Conservation (phyloP, 2,797 vertebrate genomes). For the Novumbra hubbsi region DNA sequence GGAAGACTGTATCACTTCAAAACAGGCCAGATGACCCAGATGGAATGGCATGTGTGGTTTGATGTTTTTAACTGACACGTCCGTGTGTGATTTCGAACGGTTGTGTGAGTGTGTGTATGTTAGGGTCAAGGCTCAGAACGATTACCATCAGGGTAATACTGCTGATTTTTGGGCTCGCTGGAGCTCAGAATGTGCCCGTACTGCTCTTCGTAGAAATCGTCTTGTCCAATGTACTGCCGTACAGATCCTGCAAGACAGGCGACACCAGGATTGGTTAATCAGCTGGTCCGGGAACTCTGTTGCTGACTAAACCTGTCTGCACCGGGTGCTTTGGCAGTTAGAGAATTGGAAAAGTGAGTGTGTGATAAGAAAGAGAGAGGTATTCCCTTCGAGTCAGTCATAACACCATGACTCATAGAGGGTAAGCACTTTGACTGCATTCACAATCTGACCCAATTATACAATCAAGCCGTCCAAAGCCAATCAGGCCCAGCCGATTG, state of each 20-base stretch:
- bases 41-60: slow-evolving; percentile 13
- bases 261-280: slow-evolving; percentile 66
- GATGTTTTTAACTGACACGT: slow-evolving; percentile 18
- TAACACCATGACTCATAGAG: too few species aligned
- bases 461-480: too few species aligned
- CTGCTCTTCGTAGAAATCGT: slow-evolving; percentile 93
- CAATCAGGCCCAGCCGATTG: too few species aligned
- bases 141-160: slow-evolving; percentile 95
- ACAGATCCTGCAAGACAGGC: slow-evolving; percentile 84
- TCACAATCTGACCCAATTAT: too few species aligned
- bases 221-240: slow-evolving; percentile 92
- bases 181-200: slow-evolving; percentile 90
- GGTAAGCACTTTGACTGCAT: too few species aligned
- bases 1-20: slow-evolving; percentile 34
- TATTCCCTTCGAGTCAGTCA: too few species aligned
- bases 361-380: not conserved
- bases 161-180: slow-evolving; percentile 83
- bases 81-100: slow-evolving; percentile 42
- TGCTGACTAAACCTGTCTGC: slow-evolving; percentile 32
- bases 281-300: slow-evolving; percentile 38
- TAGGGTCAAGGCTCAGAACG: slow-evolving; percentile 50
- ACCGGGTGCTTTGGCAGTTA: slow-evolving; percentile 30
- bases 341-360: slow-evolving; percentile 5
- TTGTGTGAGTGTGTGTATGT: slow-evolving; percentile 33
- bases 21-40: slow-evolving; percentile 23